A percentile compares a stretch with the other conserved stretches of the same genome.
Evolutionary conservation across 2,797 vertebrate species (phyloP).

Genomic region (Hippocampus kuda): DNA sequence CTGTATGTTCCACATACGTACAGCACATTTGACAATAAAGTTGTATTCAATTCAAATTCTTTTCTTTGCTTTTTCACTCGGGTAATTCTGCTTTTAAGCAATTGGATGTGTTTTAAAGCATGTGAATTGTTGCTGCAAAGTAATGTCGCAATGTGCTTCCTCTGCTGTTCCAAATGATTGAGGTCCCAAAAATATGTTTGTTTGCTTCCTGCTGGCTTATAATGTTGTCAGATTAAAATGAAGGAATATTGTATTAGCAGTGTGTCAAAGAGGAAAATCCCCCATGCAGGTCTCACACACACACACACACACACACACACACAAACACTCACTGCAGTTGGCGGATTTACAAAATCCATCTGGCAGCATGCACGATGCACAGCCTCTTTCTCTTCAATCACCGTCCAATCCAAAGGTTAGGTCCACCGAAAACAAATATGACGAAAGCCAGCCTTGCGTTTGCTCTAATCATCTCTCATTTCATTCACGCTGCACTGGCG

Average conservation of each 20-base stretch:
- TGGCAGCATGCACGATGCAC: slow-evolving; percentile 33
- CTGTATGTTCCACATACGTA: no score
- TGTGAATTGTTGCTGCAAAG: background rate
- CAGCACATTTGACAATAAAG: no score
- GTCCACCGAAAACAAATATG: slow-evolving; percentile 15
- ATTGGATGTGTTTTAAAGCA: background rate
- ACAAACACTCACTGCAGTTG: slow-evolving; percentile 37
- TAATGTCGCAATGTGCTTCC: background rate
- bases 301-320: slow-evolving; percentile 23
- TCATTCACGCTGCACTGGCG: slow-evolving; percentile 6
- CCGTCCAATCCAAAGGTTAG: slow-evolving; percentile 15
- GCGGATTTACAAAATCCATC: slow-evolving; percentile 52
- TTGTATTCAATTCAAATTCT: no score
- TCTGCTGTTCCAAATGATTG: background rate
- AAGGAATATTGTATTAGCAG: slow-evolving; percentile 15
- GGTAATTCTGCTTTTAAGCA: background rate
- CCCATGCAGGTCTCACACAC: slow-evolving; percentile 11
- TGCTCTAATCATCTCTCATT: background rate
- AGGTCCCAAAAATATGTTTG: background rate
- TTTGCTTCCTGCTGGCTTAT: slow-evolving; percentile 14
- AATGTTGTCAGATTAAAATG: slow-evolving; percentile 28
- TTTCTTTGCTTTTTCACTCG: no score
- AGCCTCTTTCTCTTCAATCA: slow-evolving; percentile 14
- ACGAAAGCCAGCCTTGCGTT: background rate
- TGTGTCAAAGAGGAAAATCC: slow-evolving; percentile 32